Percentiles rank a stretch among this genome's conserved stretches.
Conservation (phyloP, 2,888 invertebrate species). For the Byasa hedistus region DNA sequence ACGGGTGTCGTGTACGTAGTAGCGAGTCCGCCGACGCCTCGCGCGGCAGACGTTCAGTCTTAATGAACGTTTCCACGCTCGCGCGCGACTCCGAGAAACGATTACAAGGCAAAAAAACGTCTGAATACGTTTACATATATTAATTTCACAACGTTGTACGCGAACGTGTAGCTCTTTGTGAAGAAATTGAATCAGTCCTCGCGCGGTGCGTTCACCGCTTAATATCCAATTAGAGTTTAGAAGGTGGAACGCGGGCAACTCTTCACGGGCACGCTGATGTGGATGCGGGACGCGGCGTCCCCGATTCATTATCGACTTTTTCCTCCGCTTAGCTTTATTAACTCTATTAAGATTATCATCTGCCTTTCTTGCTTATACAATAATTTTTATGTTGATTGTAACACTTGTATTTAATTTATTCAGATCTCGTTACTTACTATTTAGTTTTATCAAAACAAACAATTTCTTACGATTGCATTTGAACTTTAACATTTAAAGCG, state of each 20-base stretch:
- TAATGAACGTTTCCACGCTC: constrained; percentile 17
- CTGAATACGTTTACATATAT: constrained; percentile 26
- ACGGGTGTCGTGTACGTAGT: constrained; percentile 38
- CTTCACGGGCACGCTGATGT: not conserved
- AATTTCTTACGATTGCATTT: too few relatives aligned
- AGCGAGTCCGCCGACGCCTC: constrained; percentile 28
- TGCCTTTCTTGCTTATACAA: too few relatives aligned
- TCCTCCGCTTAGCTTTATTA: not conserved
- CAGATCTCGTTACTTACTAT: too few relatives aligned
- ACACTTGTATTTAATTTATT: too few relatives aligned
- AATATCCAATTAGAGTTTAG: constrained; percentile 11
- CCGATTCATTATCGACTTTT: not conserved
- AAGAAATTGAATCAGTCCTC: constrained; percentile 18
- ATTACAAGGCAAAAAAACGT: constrained; percentile 18
- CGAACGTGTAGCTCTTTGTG: constrained; percentile 7
- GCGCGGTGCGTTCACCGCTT: constrained; percentile 3
- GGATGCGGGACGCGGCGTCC: not conserved
- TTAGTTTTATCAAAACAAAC: too few relatives aligned
- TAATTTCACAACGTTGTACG: constrained; percentile 10
- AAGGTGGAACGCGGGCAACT: constrained; percentile 8
- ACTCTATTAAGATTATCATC: too few relatives aligned
- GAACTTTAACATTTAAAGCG: too few relatives aligned
- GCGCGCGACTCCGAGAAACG: constrained; percentile 10
- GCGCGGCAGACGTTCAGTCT: constrained; percentile 15
- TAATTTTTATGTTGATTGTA: too few relatives aligned